Conservation (phyloP, 2,113 vertebrate species). For the Smithornis capensis region DNA sequence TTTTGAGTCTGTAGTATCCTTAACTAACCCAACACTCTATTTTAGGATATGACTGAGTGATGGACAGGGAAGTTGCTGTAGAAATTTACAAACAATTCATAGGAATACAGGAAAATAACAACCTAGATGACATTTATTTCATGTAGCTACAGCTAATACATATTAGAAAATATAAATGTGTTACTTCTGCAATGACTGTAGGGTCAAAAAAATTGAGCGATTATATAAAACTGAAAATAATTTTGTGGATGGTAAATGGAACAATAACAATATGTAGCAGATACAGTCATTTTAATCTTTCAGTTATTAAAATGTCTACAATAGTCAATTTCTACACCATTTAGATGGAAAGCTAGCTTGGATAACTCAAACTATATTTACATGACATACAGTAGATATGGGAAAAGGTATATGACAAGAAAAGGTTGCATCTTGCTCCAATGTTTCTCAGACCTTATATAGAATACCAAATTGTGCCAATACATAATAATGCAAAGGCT, state of each 20-base stretch:
- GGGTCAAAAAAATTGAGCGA: not conserved
- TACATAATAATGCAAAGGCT: not conserved
- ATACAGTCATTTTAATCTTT: not conserved
- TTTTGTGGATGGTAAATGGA: not conserved
- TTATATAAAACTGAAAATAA: not conserved
- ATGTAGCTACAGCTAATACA: not conserved
- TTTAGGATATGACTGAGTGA: not conserved
- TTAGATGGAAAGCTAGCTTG: not conserved
- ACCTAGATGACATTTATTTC: not conserved
- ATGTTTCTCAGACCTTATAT: not conserved
- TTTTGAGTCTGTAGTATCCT: not conserved
- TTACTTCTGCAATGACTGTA: not conserved
- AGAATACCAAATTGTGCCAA: not conserved
- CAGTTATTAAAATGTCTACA: not conserved
- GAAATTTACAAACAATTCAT: not conserved
- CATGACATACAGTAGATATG: not conserved
- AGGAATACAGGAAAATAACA: not conserved
- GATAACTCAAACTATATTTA: not conserved
- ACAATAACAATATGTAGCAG: not conserved
- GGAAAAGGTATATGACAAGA: not conserved
- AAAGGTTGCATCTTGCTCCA: not conserved
- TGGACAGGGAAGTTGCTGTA: accelerated
- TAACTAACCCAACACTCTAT: not conserved
- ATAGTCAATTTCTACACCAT: not conserved
- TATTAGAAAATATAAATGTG: not conserved